phyloP scores from a whole-genome alignment of 1,140 invertebrate genomes.

The Heterodera schachtii region DNA sequence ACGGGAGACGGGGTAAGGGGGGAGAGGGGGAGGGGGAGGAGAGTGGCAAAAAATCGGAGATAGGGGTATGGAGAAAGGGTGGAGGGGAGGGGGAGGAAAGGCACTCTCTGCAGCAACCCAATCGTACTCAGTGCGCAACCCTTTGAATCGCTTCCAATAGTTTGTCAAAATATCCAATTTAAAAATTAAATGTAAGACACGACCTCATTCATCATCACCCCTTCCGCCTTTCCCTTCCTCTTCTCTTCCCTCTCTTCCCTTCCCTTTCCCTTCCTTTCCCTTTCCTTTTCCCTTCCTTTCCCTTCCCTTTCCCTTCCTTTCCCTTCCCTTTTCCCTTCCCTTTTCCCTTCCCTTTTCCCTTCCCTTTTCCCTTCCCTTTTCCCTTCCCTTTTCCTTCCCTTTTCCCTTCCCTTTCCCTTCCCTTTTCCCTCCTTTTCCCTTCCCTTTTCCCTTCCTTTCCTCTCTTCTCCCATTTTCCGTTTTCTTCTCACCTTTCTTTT shows the following conservation, averaged over 20 bases:
- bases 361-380: too few relatives aligned
- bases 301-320: neutral
- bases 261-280: neutral
- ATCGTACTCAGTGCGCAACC: neutral
- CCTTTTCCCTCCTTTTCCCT: too few relatives aligned
- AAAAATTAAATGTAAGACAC: neutral
- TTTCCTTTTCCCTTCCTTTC: neutral
- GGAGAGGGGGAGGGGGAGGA: too few relatives aligned
- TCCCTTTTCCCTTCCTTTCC: neutral
- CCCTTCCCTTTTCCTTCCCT: too few relatives aligned
- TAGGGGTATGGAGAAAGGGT: too few relatives aligned
- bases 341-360: too few relatives aligned
- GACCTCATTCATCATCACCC: neutral
- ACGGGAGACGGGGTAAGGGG: neutral
- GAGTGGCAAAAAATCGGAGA: neutral
- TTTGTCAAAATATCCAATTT: neutral
- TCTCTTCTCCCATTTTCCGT: too few relatives aligned
- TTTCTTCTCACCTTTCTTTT: too few relatives aligned
- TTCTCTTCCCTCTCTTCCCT: neutral
- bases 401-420: too few relatives aligned
- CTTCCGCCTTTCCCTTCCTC: neutral
- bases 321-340: too few relatives aligned
- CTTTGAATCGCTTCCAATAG: neutral
- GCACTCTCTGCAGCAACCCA: neutral
- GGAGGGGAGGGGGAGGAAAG: too few relatives aligned